Base-by-base conservation (phyloP, 2,113 vertebrate genomes). In the Ciconia maguari region DNA sequence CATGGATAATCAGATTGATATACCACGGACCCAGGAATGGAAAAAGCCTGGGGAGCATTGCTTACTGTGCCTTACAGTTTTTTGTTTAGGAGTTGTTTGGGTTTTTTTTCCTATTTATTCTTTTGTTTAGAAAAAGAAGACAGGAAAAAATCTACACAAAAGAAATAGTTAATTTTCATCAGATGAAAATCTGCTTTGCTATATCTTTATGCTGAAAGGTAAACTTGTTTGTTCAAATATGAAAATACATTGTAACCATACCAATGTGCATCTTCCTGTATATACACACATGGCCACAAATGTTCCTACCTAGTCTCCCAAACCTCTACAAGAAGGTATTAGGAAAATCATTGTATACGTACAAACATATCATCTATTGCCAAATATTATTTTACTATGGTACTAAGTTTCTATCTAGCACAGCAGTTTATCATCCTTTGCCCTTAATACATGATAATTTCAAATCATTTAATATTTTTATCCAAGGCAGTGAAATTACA, bases 401-500 rank as follows among this genome's bases (percentile, higher is more conserved):
- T 54, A 55, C 8, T 77, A 91, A 61, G 12, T 80, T 95, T 86
- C 54, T 74, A 26, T 81, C 64, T 81, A 54, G 58, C 46, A 80
- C 26, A 89, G 55, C 7, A 83, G 48, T 81, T 95, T 90, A 75
- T 87, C 64, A 89, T 70, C 16, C 12, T 66, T 90, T 78, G 46
- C 52, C 24, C 51, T 86, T 75, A 95, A 83, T 44, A 42, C 9
- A 60, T 0, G 6, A 60, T 78, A 68, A 95, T 90, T 96, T 88
- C 13, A 86, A 84, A 87, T 78, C 0, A 79, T 65, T 70, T 61
- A 81, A 61, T 82, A 76, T 96, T 94, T 95, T 93, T 91, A 92
- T 90, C 44, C 83, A 78, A 83, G 72, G 26, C 41, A 84, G 60
- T 30, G 64, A 95, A 95, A 97, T 89, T 94, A 81, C 27, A 64